Evolutionary conservation across 1,140 invertebrate genomes (phyloP).

Genomic region (Zaprionus africanus): DNA sequence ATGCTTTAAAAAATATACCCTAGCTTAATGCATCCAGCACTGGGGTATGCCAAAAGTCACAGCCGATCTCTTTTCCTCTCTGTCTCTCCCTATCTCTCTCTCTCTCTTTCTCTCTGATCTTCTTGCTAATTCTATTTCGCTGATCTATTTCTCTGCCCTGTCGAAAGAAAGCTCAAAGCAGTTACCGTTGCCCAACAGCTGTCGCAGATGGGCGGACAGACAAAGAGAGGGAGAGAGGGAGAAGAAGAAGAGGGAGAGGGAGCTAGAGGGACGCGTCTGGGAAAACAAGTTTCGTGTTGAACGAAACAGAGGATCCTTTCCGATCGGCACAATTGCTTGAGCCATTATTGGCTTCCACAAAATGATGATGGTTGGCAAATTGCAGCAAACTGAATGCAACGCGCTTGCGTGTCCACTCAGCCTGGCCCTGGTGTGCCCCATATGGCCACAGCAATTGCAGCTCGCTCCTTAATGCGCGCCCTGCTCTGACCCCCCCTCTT

Average conservation of each 20-base stretch:
- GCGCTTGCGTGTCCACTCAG: slow-evolving; percentile 52
- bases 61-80: background rate
- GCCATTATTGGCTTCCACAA: slow-evolving; percentile 61
- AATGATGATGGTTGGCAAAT: slow-evolving; percentile 67
- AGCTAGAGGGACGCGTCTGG: background rate
- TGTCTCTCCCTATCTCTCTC: background rate
- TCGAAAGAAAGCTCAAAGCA: slow-evolving; percentile 9
- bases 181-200: slow-evolving; percentile 39
- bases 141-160: background rate
- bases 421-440: slow-evolving; percentile 30
- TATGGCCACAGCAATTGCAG: slow-evolving; percentile 46
- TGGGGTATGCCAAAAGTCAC: background rate
- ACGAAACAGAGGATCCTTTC: slow-evolving; percentile 21
- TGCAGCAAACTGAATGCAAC: slow-evolving; percentile 35
- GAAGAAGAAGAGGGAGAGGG: background rate
- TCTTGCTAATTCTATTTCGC: background rate
- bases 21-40: background rate
- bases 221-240: background rate
- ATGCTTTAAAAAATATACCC: no score
- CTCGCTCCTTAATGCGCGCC: background rate
- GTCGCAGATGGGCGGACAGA: slow-evolving; percentile 11
- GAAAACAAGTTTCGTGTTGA: slow-evolving; percentile 35
- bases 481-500: background rate
- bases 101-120: background rate
- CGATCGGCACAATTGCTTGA: background rate